Base-by-base conservation (phyloP, 2,797 vertebrate species). In the Rhinogobio ventralis region DNA sequence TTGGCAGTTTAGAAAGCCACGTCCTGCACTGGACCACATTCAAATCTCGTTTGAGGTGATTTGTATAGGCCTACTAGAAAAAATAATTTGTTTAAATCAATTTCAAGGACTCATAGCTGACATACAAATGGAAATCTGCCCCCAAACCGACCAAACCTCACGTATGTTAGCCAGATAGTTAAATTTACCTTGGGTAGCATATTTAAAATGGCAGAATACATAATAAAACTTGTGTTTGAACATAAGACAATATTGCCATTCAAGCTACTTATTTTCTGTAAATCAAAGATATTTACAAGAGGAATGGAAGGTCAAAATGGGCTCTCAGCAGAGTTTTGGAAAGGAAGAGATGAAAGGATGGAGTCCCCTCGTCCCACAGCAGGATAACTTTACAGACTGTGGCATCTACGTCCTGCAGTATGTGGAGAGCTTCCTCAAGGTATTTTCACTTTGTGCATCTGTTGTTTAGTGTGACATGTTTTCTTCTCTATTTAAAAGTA, bases 391-490 rank as follows among this genome's bases (percentile, higher is more conserved):
- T 86, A 96, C 96, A 79, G 96, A 97, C 80, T 97, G 96, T 88
- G 96, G 96, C 28, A 93, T 97, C 30, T 97, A 96, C 66, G 88
- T 97, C 25, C 87, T 97, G 55, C 96, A 97, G 89, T 97, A 96
- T 71, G 96, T 96, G 84, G 96, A 97, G 90, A 97, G 96, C 87
- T 97, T 97, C 91, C 96, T 97, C 90, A 95, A 96, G 93, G 96
- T 97, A 82, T 53, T 51, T 53, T 23, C 19, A 4, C 13, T n/a
- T 45, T 45, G 15, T 9, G 30, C 23, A 5, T 11, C 13, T 11
- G 20, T 53, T 33, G 94, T 95, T 85, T 74, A 11, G 14, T 1
- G 5, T 60, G 33, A 13, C 23, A 2, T 28, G 1, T 75, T 1
- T 30, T 11, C 2, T 94, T 95, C 67, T 96, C 94, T 42, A 5